Percentiles rank a stretch among this genome's conserved stretches.
Evolutionary conservation across 2,113 vertebrate species (phyloP).

Genomic region (Phylloscopus whistleri): DNA sequence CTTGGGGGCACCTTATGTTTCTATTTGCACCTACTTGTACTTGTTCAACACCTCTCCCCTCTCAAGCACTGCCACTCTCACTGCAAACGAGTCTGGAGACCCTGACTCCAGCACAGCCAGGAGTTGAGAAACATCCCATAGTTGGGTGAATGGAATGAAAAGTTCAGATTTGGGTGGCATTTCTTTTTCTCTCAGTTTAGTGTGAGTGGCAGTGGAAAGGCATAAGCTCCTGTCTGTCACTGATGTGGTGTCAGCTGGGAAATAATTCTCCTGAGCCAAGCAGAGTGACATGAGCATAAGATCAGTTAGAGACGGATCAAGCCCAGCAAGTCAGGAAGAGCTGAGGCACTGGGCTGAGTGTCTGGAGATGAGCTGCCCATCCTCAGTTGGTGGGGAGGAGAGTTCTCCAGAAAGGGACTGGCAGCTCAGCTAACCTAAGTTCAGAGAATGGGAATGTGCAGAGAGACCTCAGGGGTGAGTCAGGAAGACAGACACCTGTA

Average conservation of each 20-base stretch:
- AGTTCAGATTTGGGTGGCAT: not conserved
- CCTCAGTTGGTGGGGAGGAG: not conserved
- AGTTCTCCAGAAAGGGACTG: not conserved
- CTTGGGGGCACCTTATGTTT: constrained; percentile 13
- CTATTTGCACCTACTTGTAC: not conserved
- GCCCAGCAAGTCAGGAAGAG: not conserved
- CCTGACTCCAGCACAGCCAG: not conserved
- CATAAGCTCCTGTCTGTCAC: not conserved
- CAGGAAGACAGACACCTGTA: not conserved
- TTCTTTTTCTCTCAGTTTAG: not conserved
- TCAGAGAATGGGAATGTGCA: not conserved
- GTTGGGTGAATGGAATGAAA: not conserved
- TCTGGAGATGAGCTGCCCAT: not conserved
- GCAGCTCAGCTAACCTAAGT: not conserved
- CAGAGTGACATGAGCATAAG: not conserved
- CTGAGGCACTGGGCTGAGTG: not conserved
- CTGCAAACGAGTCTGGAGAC: not conserved
- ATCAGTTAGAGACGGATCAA: not conserved
- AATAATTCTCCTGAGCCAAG: not conserved
- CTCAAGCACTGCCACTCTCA: not conserved
- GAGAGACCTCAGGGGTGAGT: not conserved
- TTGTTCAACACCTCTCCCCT: not conserved
- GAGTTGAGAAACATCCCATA: not conserved
- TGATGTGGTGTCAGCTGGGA: not conserved
- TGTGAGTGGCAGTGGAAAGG: not conserved